Percentiles rank a stretch among this genome's conserved stretches.
phyloP scores from a whole-genome alignment of 2,888 invertebrate genomes.

The Argyra leucocephala region DNA sequence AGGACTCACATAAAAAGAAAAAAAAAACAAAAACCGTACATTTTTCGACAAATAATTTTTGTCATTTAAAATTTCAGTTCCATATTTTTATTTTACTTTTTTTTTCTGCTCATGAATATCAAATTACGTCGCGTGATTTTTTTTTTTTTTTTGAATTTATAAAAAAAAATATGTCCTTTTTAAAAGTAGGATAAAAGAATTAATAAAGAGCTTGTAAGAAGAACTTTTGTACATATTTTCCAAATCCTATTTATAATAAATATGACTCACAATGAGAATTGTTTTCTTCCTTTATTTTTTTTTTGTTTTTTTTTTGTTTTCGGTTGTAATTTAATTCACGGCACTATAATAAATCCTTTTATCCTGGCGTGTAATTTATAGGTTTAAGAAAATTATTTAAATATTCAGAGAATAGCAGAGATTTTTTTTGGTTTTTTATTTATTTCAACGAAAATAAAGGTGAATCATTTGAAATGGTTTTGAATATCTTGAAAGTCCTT shows the following conservation, averaged over 20 bases:
- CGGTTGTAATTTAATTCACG: background rate
- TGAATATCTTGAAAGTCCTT: no score
- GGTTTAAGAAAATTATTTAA: background rate
- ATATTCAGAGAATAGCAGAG: background rate
- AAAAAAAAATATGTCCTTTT: no score
- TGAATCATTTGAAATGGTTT: no score
- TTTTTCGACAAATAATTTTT: no score
- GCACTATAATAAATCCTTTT: background rate
- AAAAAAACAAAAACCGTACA: no score
- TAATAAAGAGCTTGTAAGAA: background rate
- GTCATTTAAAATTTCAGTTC: no score
- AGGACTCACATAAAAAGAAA: no score
- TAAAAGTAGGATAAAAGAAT: background rate
- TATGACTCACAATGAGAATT: background rate
- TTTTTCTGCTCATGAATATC: background rate
- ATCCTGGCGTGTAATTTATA: background rate
- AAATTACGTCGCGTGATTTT: background rate
- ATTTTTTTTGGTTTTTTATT: no score
- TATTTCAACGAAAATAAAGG: no score
- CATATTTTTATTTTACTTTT: background rate
- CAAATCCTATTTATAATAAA: background rate
- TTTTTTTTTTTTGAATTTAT: background rate
- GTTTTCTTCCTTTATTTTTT: background rate
- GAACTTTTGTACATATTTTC: background rate
- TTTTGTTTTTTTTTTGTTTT: background rate